A percentile compares a stretch with the other conserved stretches of the same genome.
phyloP scores from a whole-genome alignment of 1,140 invertebrate species.

The Dendrolimus punctatus region DNA sequence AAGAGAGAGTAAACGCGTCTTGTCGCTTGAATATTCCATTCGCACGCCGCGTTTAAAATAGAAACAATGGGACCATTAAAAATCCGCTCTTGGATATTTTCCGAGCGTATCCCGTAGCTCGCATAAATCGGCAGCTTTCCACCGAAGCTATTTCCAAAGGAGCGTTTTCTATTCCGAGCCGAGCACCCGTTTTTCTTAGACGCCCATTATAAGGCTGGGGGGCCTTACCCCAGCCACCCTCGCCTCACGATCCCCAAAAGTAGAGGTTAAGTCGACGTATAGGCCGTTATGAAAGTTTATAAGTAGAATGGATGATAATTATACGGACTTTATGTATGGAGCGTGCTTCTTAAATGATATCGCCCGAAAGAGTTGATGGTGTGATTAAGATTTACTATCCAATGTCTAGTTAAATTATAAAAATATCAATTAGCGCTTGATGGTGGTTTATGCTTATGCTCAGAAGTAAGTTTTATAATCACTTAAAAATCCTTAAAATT shows the following conservation, averaged over 20 bases:
- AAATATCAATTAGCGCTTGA: no score
- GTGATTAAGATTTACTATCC: slow-evolving; percentile 16
- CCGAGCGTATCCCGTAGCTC: slow-evolving; percentile 60
- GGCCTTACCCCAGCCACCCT: slow-evolving; percentile 23
- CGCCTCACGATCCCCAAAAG: slow-evolving; percentile 39
- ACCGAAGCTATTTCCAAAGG: slow-evolving; percentile 68
- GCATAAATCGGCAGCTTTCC: slow-evolving; percentile 69
- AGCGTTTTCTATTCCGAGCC: slow-evolving; percentile 68
- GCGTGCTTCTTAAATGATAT: slow-evolving; percentile 58
- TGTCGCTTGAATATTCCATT: slow-evolving; percentile 62
- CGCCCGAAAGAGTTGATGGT: slow-evolving; percentile 41
- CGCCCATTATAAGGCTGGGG: slow-evolving; percentile 58
- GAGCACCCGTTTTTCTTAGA: slow-evolving; percentile 69
- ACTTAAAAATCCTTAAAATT: no score
- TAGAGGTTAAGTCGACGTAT: slow-evolving; percentile 70
- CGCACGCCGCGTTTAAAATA: slow-evolving; percentile 67
- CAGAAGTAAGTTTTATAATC: no score
- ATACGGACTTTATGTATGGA: slow-evolving; percentile 58
- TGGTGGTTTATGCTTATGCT: no score
- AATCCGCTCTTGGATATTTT: slow-evolving; percentile 68
- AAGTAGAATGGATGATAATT: slow-evolving; percentile 72
- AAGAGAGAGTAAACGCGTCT: slow-evolving; percentile 34
- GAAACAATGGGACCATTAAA: slow-evolving; percentile 69
- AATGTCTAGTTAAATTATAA: no score
- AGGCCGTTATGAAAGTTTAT: slow-evolving; percentile 71